phyloP scores from a whole-genome alignment of 2,888 invertebrate genomes.

The Zygaena filipendulae region DNA sequence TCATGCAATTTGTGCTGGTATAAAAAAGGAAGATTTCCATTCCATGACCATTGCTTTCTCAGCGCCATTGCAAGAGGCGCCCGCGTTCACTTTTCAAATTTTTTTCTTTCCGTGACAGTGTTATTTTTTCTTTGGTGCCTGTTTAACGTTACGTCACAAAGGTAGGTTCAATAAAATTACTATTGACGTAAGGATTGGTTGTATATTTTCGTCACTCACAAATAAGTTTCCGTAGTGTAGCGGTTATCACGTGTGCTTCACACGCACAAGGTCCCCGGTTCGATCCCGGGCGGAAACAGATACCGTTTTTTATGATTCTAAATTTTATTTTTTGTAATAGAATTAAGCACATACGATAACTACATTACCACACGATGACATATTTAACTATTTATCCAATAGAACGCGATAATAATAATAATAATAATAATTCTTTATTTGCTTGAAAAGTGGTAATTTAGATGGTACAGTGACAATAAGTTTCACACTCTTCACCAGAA shows the following conservation, averaged over 20 bases:
- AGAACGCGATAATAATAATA: no score
- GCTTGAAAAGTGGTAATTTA: no score
- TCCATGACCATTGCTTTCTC: conserved; percentile 25
- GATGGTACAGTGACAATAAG: no score
- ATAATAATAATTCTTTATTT: no score
- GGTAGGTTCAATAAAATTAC: conserved; percentile 17
- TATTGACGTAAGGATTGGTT: background rate
- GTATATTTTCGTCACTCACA: background rate
- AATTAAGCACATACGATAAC: no score
- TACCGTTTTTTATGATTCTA: background rate
- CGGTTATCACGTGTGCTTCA: conserved; percentile 85
- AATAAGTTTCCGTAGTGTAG: conserved; percentile 76
- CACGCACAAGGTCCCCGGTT: conserved; percentile 81
- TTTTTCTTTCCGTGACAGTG: conserved; percentile 14
- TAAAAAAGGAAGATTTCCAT: conserved; percentile 37
- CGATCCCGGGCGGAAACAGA: conserved; percentile 76
- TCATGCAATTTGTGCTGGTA: conserved; percentile 46
- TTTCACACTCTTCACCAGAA: no score
- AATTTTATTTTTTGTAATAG: no score
- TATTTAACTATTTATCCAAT: no score
- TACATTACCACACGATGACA: no score
- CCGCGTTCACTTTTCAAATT: conserved; percentile 24
- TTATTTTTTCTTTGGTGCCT: conserved; percentile 15
- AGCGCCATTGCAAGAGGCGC: conserved; percentile 35
- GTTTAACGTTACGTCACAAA: conserved; percentile 17